Evolutionary conservation across 2,797 vertebrate genomes (phyloP).

Genomic region (Thripadectes ignobilis): DNA sequence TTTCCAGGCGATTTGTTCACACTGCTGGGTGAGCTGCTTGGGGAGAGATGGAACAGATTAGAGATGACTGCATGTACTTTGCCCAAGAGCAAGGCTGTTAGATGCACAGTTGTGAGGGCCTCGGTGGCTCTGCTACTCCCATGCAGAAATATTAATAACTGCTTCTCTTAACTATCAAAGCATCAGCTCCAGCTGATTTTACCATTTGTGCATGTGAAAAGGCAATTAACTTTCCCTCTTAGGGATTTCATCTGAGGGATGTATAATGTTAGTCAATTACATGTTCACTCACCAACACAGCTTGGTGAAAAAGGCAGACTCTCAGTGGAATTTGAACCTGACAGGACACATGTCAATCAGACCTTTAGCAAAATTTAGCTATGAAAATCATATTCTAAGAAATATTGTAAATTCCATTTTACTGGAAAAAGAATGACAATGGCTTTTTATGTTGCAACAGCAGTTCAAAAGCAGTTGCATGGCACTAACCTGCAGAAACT

Average conservation of each 20-base stretch:
- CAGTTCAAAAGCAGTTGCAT: background rate
- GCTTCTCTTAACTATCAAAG: constrained; percentile 19
- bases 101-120: background rate
- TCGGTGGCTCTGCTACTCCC: background rate
- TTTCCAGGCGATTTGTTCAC: constrained; percentile 64
- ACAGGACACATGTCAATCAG: background rate
- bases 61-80: background rate
- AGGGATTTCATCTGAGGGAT: background rate
- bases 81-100: constrained; percentile 11
- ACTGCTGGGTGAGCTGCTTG: constrained; percentile 31
- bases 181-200: background rate
- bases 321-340: background rate
- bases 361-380: background rate
- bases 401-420: background rate
- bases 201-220: constrained; percentile 18
- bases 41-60: constrained; percentile 48
- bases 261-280: background rate
- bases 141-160: background rate
- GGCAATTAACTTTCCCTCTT: constrained; percentile 15
- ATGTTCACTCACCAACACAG: background rate
- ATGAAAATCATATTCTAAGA: background rate
- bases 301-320: background rate
- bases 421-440: background rate
- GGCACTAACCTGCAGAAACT: background rate
- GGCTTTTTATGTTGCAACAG: accelerated